Evolutionary conservation across 2,113 vertebrate species (phyloP).

Genomic region (Shinisaurus crocodilurus): DNA sequence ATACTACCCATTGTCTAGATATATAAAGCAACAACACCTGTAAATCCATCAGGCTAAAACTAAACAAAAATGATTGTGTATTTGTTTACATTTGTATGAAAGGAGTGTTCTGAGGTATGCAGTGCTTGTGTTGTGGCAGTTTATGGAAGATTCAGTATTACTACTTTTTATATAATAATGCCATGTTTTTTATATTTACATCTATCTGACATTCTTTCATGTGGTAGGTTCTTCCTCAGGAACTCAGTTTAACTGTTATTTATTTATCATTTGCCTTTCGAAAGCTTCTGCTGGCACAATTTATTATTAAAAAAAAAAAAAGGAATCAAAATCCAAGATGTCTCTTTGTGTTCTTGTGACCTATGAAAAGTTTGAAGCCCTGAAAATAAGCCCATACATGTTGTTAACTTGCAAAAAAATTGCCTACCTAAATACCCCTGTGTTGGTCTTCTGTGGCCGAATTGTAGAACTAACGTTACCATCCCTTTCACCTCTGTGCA

Average conservation of each 20-base stretch:
- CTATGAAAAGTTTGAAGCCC: background rate
- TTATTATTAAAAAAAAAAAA: constrained; percentile 79
- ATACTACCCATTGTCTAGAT: constrained; percentile 76
- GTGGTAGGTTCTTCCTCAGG: constrained; percentile 88
- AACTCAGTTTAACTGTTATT: constrained; percentile 88
- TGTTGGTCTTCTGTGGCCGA: background rate
- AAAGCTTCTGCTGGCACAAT: constrained; percentile 86
- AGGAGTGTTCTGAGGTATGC: constrained; percentile 86
- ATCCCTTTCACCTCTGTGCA: background rate
- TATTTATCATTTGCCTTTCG: constrained; percentile 86
- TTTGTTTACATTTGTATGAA: constrained; percentile 94
- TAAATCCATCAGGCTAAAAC: constrained; percentile 74
- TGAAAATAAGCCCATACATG: background rate
- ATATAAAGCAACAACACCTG: constrained; percentile 74
- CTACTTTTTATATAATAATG: constrained; percentile 75
- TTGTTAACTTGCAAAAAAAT: background rate
- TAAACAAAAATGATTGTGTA: constrained; percentile 76
- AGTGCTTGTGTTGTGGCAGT: constrained; percentile 89
- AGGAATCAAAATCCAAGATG: constrained; percentile 9
- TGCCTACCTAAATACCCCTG: background rate
- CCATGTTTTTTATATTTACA: constrained; percentile 78
- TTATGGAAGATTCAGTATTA: constrained; percentile 94
- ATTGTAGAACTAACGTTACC: background rate
- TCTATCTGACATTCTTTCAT: constrained; percentile 79
- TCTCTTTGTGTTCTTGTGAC: background rate